phyloP scores from a whole-genome alignment of 92 coral and sea anemone genomes.

The Phenganax marumi region DNA sequence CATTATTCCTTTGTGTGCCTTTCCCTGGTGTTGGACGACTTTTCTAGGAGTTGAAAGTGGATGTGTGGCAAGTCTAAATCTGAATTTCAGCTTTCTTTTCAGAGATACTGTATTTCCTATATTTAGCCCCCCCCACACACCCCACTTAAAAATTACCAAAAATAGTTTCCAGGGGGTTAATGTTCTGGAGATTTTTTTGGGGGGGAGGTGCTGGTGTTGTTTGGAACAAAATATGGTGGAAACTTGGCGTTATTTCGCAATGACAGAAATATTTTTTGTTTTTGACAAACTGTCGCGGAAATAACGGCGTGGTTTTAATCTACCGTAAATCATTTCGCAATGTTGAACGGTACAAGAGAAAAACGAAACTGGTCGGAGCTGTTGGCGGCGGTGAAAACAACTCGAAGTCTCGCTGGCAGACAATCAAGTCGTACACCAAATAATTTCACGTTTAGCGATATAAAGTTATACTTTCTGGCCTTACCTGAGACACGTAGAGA shows the following conservation, averaged over 20 bases:
- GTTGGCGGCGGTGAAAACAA: conserved; percentile 79
- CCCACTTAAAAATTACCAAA: no score
- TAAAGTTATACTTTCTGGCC: conserved; percentile 85
- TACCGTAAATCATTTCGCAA: not conserved
- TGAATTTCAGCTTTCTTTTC: no score
- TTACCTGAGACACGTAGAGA: conserved; percentile 89
- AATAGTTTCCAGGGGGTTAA: no score
- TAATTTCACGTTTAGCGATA: conserved; percentile 84
- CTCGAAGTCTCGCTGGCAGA: conserved; percentile 69
- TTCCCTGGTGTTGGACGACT: no score
- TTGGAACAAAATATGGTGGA: conserved; percentile 37
- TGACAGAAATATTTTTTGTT: conserved; percentile 1
- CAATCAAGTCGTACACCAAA: conserved; percentile 87
- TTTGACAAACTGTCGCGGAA: conserved; percentile 10
- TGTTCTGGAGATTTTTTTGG: no score
- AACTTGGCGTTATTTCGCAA: conserved; percentile 30
- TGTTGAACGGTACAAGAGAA: conserved; percentile 14
- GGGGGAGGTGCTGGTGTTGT: not conserved
- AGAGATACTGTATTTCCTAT: no score
- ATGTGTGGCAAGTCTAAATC: no score
- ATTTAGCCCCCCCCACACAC: no score
- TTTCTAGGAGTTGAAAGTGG: no score
- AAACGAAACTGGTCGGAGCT: conserved; percentile 81
- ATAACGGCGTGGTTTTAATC: conserved; percentile 11
- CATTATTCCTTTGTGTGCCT: no score